Conservation (phyloP, 2,113 vertebrate genomes). For the Trinectes maculatus region DNA sequence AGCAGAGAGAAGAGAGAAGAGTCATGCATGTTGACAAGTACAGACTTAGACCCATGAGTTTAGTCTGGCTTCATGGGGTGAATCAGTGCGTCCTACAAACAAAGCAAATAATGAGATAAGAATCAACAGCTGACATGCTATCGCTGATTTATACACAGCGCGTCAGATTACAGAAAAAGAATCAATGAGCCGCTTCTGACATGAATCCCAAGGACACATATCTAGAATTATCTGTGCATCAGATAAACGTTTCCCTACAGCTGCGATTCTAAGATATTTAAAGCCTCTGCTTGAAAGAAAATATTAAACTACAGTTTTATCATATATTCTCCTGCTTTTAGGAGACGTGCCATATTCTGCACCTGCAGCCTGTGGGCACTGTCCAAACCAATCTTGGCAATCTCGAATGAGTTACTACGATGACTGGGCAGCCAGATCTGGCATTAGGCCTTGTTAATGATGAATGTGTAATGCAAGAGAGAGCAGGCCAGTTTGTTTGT, state of each 20-base stretch:
- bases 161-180: not conserved
- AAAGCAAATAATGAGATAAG: not conserved
- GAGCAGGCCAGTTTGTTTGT: conserved; percentile 38
- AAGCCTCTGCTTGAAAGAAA: not conserved
- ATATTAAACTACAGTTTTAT: no score
- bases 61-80: conserved; percentile 3
- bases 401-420: conserved; percentile 8
- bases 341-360: conserved; percentile 1
- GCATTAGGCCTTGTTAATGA: conserved; percentile 32
- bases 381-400: conserved; percentile 18
- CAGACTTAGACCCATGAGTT: conserved; percentile 19
- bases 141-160: not conserved
- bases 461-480: conserved; percentile 46
- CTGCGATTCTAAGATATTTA: not conserved
- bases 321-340: no score
- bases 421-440: conserved; percentile 32
- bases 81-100: conserved; percentile 26
- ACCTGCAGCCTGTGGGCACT: conserved; percentile 23
- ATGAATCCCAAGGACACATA: not conserved
- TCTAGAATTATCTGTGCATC: not conserved
- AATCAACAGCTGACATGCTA: conserved; percentile 19
- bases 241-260: not conserved
- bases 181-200: not conserved
- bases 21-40: conserved; percentile 18
- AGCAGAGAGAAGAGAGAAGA: conserved; percentile 24